Base-by-base conservation (phyloP, 2,797 vertebrate genomes). In the Neopelma chrysocephalum region DNA sequence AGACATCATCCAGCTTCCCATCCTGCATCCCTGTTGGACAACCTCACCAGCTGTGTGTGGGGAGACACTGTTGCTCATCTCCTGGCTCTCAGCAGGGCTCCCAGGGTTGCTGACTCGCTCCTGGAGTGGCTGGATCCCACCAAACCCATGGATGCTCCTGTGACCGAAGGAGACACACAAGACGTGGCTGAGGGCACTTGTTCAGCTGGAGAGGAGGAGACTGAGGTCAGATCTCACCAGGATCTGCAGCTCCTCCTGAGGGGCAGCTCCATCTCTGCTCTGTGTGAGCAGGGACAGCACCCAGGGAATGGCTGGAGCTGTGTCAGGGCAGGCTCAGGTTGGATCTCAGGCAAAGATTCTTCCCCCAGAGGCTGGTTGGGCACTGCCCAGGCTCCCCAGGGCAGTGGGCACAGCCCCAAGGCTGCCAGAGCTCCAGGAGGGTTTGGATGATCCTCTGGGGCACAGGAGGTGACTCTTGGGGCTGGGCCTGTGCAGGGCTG, bases 1-100 rank as follows among this genome's bases (percentile, higher is more conserved):
- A 71, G 27, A 23, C 15, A 0, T 1, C 12, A 9, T 14, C 2
- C 7, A 1, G 0, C 22, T 82, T 64, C 57, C 88, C 3, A 1
- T 38, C 61, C 71, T 6, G 29, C 10, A 9, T 23, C 65, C 29
- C 48, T 54, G 40, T 60, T 5, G 53, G 43, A 10, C 26, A 64
- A 78, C 51, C n/a, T 26, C 53, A 3, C 15, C 27, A 18, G 57
- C 38, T n/a, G 53, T 3, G 18, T 22, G 14, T 42, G 48, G 22
- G 26, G 15, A 64, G 43, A 22, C 1, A 5, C 22, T 29, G 13
- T 48, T 45, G 3, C 65, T 88, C 76, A 50, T 48, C 43, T 77
- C 76, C 76, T 29, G 72, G 48, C 36, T 50, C 12, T 65, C 45
- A 64, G 57, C 51, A 42, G 36, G 16, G 29, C 60, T 86, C 53